phyloP scores from a whole-genome alignment of 1,140 invertebrate genomes.

The Pachyrhynchus sulphureomaculatus region DNA sequence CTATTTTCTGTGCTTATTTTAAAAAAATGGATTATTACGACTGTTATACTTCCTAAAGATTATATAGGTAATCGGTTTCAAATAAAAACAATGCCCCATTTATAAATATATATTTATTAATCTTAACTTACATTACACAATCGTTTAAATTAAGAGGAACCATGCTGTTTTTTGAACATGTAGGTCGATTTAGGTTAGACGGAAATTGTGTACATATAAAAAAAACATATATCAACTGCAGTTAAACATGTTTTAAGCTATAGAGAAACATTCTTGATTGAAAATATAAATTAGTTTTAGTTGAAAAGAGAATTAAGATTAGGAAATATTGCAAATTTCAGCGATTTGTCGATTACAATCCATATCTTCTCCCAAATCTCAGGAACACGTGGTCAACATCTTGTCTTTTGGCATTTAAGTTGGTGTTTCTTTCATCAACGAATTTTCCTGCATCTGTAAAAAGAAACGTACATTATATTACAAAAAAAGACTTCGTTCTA shows the following conservation, averaged over 20 bases:
- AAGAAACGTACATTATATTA: constrained; percentile 8
- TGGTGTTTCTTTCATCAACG: constrained; percentile 39
- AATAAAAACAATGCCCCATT: constrained; percentile 18
- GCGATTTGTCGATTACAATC: constrained; percentile 33
- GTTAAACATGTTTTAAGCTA: too few relatives aligned
- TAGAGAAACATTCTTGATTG: too few relatives aligned
- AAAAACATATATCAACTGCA: too few relatives aligned
- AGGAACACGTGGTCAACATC: constrained; percentile 81
- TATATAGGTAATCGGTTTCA: not conserved
- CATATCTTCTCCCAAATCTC: constrained; percentile 71
- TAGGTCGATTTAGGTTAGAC: too few relatives aligned
- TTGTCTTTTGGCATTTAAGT: constrained; percentile 63
- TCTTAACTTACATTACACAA: not conserved
- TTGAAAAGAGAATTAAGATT: too few relatives aligned
- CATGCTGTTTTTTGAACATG: too few relatives aligned
- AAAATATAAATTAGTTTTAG: too few relatives aligned
- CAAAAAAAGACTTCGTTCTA: not conserved
- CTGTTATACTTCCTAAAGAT: too few relatives aligned
- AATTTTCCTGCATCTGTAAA: constrained; percentile 31
- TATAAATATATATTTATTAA: constrained; percentile 32
- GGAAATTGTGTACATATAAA: too few relatives aligned
- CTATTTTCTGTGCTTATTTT: too few relatives aligned
- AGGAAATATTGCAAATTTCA: not conserved
- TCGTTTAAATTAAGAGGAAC: too few relatives aligned
- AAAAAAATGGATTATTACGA: too few relatives aligned